A percentile compares a stretch with the other conserved stretches of the same genome.
phyloP scores from a whole-genome alignment of 2,888 invertebrate species.

The Galeruca laticollis region DNA sequence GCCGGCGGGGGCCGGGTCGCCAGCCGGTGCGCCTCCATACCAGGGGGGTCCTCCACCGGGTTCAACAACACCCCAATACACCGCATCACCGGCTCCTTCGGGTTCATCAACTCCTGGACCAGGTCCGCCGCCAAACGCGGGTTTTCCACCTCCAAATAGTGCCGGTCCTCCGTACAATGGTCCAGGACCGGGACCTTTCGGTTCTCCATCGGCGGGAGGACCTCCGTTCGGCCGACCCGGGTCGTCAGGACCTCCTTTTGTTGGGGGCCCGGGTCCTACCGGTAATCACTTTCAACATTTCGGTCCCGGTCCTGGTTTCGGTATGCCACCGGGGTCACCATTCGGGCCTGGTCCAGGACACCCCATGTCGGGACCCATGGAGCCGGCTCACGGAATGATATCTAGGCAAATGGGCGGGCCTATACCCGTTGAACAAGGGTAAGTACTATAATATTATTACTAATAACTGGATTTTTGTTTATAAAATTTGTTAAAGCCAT shows the following conservation, averaged over 20 bases:
- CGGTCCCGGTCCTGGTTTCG: slow-evolving; percentile 74
- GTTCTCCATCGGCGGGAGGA: slow-evolving; percentile 75
- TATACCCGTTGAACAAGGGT: slow-evolving; percentile 85
- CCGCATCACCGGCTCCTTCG: slow-evolving; percentile 87
- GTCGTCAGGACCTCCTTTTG: slow-evolving; percentile 80
- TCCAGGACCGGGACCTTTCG: slow-evolving; percentile 73
- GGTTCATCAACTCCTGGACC: slow-evolving; percentile 87
- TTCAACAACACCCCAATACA: slow-evolving; percentile 85
- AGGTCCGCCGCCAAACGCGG: slow-evolving; percentile 70
- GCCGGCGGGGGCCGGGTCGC: slow-evolving; percentile 81
- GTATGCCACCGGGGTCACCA: slow-evolving; percentile 79
- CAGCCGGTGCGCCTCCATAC: slow-evolving; percentile 77
- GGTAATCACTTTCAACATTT: slow-evolving; percentile 76
- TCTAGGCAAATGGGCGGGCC: slow-evolving; percentile 76
- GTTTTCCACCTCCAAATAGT: slow-evolving; percentile 72
- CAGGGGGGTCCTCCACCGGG: slow-evolving; percentile 79
- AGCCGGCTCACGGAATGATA: slow-evolving; percentile 72
- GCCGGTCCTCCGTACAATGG: slow-evolving; percentile 76
- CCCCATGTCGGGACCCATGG: slow-evolving; percentile 75
- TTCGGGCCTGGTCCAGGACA: slow-evolving; percentile 76
- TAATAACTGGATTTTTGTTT: background rate
- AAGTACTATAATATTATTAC: slow-evolving; percentile 61
- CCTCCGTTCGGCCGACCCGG: slow-evolving; percentile 75
- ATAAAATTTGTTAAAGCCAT: slow-evolving; percentile 6
- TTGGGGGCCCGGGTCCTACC: slow-evolving; percentile 74